Conservation (phyloP, 1,140 invertebrate genomes). For the Cotesia chilonis region DNA sequence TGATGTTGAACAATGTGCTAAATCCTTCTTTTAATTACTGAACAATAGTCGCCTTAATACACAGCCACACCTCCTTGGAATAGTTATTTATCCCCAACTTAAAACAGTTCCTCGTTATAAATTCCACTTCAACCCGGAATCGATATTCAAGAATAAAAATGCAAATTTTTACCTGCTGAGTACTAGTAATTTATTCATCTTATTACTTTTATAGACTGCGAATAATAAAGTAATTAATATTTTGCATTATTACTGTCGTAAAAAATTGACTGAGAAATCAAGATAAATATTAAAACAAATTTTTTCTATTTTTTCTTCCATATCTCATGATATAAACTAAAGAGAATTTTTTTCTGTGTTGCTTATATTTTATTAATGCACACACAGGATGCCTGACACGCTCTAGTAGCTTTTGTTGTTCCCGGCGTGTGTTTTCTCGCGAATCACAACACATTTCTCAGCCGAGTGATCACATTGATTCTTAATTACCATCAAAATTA, state of each 20-base stretch:
- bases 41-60: conserved; percentile 49
- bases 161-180: too few species aligned
- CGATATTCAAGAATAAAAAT: not conserved
- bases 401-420: conserved; percentile 41
- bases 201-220: too few species aligned
- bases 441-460: conserved; percentile 25
- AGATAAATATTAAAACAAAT: conserved; percentile 6
- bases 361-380: conserved; percentile 17
- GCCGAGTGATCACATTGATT: conserved; percentile 59
- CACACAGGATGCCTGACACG: conserved; percentile 30
- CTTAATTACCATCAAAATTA: conserved; percentile 58
- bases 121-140: conserved; percentile 23
- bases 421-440: conserved; percentile 23
- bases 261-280: too few species aligned
- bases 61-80: conserved; percentile 55
- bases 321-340: not conserved
- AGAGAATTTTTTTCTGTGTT: not conserved
- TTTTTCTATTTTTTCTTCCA: not conserved
- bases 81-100: conserved; percentile 40
- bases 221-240: too few species aligned
- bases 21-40: conserved; percentile 62
- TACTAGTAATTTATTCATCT: too few species aligned
- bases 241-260: too few species aligned
- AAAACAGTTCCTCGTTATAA: not conserved
- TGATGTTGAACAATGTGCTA: conserved; percentile 49